Percentiles rank a stretch among this genome's conserved stretches.
Evolutionary conservation across 2,888 invertebrate genomes (phyloP).

Genomic region (Thera obeliscata): DNA sequence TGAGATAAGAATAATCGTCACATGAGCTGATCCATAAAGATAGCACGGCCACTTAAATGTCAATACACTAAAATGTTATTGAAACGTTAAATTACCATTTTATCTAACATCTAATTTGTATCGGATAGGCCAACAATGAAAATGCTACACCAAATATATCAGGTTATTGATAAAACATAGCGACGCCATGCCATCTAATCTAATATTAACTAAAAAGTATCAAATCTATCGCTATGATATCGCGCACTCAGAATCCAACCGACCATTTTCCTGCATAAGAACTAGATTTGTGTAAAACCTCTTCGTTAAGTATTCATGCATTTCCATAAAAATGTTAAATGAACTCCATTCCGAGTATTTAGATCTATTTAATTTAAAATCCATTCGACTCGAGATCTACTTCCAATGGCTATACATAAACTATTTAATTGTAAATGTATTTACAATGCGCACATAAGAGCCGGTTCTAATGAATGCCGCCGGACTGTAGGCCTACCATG

Average conservation of each 20-base stretch:
- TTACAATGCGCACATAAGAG: slow-evolving; percentile 35
- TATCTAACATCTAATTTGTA: slow-evolving; percentile 12
- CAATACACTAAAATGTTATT: slow-evolving; percentile 14
- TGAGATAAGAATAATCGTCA: slow-evolving; percentile 6
- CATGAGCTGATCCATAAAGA: slow-evolving; percentile 21
- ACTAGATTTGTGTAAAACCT: slow-evolving; percentile 8
- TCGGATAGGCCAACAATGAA: background rate
- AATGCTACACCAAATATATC: background rate
- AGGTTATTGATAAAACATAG: slow-evolving; percentile 1
- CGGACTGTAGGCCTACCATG: background rate
- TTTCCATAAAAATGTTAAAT: slow-evolving; percentile 27
- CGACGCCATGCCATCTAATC: background rate
- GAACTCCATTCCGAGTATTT: slow-evolving; percentile 21
- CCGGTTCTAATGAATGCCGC: slow-evolving; percentile 31
- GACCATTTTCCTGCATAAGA: background rate
- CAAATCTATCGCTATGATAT: background rate
- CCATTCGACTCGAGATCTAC: slow-evolving; percentile 24
- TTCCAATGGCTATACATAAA: slow-evolving; percentile 33
- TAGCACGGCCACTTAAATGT: slow-evolving; percentile 10
- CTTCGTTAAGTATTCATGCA: slow-evolving; percentile 8
- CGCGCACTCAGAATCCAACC: background rate
- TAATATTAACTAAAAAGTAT: background rate
- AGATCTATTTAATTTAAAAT: slow-evolving; percentile 24
- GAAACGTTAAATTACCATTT: slow-evolving; percentile 16
- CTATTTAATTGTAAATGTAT: slow-evolving; percentile 30